These are phyloP conservation scores for Rotaria macrura DNA, from an alignment of 2,888 invertebrate genomes.

Conservation along the genomic window DNA sequence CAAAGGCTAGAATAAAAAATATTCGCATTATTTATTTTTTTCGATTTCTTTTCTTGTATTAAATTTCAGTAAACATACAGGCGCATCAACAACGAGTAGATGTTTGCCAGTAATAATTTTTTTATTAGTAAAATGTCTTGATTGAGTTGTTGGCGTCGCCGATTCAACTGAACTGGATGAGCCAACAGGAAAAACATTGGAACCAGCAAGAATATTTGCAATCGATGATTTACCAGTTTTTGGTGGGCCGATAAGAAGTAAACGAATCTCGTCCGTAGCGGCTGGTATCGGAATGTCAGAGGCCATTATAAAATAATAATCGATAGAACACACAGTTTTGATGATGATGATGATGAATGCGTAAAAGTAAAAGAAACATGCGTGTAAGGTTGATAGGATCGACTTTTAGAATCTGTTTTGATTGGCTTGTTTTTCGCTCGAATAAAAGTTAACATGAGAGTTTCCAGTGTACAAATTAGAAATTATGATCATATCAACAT, in stretches of 20 bases:
- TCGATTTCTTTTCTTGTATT: too few relatives aligned
- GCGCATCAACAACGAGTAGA: neutral
- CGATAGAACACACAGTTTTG: too few relatives aligned
- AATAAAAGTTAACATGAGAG: neutral
- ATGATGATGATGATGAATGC: neutral
- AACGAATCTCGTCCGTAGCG: neutral
- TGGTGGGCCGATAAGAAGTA: neutral
- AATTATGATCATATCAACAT: neutral
- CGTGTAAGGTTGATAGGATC: neutral
- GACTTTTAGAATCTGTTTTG: neutral
- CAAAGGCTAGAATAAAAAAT: neutral
- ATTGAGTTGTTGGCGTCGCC: neutral
- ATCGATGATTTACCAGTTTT: neutral
- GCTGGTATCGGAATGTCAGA: neutral
- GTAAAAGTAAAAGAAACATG: neutral
- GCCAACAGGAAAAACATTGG: neutral
- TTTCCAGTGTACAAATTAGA: neutral
- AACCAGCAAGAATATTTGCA: slow-evolving; percentile 1
- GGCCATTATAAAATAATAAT: neutral
- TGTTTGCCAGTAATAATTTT: neutral
- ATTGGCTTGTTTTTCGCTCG: neutral
- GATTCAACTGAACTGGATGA: neutral
- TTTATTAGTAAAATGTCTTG: slow-evolving; percentile 18
- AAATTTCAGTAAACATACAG: neutral
- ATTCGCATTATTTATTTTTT: neutral